These are phyloP conservation scores for Suncus etruscus DNA, from an alignment of 2,113 vertebrate species.

Conservation along the genomic window DNA sequence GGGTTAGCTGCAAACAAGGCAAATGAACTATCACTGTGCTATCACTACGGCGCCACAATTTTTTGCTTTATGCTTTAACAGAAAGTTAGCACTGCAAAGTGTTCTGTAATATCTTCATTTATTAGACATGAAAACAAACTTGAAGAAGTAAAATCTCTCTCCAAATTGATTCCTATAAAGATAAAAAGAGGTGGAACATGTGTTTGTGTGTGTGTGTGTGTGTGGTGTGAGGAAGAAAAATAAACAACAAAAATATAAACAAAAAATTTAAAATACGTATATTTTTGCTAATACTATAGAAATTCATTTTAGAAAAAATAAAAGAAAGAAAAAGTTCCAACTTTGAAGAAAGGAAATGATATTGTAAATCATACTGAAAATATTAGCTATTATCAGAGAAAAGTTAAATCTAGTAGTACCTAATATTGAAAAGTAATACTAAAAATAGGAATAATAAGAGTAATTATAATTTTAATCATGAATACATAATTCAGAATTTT, in stretches of 20 bases:
- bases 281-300: neutral
- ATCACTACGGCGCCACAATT: too few relatives aligned
- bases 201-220: too few relatives aligned
- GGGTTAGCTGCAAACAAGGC: too few relatives aligned
- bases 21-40: too few relatives aligned
- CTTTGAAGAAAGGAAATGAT: neutral
- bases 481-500: neutral
- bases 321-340: neutral
- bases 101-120: neutral
- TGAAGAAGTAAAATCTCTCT: neutral
- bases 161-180: neutral
- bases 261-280: neutral
- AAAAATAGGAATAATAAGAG: too few relatives aligned
- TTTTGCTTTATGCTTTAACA: too few relatives aligned
- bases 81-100: neutral
- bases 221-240: too few relatives aligned
- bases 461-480: too few relatives aligned
- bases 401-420: neutral
- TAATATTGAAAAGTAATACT: neutral
- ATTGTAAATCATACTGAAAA: neutral
- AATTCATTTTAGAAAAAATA: neutral
- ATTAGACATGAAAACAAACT: neutral
- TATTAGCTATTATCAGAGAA: neutral
- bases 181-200: too few relatives aligned
- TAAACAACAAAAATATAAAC: neutral